A percentile compares a stretch with the other conserved stretches of the same genome.
phyloP scores from a whole-genome alignment of 2,113 vertebrate genomes.

The Nycticryphes semicollaris region DNA sequence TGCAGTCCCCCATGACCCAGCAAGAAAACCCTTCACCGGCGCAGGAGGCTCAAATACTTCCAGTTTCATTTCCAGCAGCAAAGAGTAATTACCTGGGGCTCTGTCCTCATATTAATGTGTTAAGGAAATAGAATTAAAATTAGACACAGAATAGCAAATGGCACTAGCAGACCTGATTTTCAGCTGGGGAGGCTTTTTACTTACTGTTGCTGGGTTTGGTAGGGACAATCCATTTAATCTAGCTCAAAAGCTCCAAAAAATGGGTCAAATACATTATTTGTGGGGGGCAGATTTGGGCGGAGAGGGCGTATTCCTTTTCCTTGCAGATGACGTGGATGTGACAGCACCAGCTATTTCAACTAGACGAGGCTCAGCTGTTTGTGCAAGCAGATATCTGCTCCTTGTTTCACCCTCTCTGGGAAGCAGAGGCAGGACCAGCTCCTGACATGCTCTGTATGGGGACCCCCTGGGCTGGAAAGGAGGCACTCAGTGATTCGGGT shows the following conservation, averaged over 20 bases:
- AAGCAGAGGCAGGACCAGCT: not conserved
- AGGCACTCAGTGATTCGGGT: not conserved
- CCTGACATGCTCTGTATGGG: not conserved
- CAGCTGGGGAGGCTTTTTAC: not conserved
- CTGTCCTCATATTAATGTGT: not conserved
- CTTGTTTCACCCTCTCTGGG: not conserved
- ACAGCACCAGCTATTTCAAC: not conserved
- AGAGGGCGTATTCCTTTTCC: not conserved
- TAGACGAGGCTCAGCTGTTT: not conserved
- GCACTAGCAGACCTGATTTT: not conserved
- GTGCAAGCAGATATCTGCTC: not conserved
- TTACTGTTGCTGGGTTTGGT: not conserved
- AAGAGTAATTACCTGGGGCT: not conserved
- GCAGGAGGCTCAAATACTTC: not conserved
- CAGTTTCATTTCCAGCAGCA: constrained; percentile 35
- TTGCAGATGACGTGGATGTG: not conserved
- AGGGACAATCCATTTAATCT: not conserved
- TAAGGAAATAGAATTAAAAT: constrained; percentile 33
- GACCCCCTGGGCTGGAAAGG: not conserved
- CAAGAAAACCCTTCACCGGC: not conserved
- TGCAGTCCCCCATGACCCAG: not conserved
- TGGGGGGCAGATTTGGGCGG: not conserved
- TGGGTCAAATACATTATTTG: not conserved
- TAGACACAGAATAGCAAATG: not conserved
- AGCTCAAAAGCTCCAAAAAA: not conserved